Conservation (phyloP, 2,888 invertebrate species). For the Synanthedon tipuliformis region DNA sequence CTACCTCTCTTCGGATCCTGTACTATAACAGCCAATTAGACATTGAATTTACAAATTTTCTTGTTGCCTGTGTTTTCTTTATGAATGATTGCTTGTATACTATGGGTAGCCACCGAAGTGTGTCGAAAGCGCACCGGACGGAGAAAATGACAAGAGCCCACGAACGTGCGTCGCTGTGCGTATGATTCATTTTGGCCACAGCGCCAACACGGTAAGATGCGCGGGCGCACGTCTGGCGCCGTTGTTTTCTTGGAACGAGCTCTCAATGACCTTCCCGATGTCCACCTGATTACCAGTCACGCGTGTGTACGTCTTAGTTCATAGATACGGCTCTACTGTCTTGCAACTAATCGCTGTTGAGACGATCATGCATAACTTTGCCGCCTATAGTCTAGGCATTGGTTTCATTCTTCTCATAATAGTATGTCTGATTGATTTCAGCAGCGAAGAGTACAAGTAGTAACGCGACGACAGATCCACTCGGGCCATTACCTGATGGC, state of each 20-base stretch:
- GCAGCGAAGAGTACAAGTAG: constrained; percentile 69
- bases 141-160: constrained; percentile 15
- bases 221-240: constrained; percentile 40
- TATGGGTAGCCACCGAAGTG: constrained; percentile 11
- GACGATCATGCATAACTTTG: constrained; percentile 35
- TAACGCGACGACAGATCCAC: constrained; percentile 63
- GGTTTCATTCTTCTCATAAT: constrained; percentile 2
- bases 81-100: constrained; percentile 48
- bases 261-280: constrained; percentile 45
- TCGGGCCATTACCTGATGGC: constrained; percentile 86
- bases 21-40: no score
- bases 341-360: constrained; percentile 65
- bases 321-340: constrained; percentile 23
- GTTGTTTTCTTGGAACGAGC: constrained; percentile 49
- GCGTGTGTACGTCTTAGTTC: constrained; percentile 41
- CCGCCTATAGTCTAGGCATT: neutral
- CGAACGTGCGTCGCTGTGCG: constrained; percentile 16
- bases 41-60: no score
- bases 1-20: no score
- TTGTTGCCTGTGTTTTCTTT: constrained; percentile 20
- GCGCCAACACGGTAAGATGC: constrained; percentile 21
- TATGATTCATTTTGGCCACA: constrained; percentile 31
- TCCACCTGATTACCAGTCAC: constrained; percentile 42
- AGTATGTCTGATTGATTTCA: constrained; percentile 54
- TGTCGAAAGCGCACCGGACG: constrained; percentile 17